Conservation (phyloP, 2,888 invertebrate genomes). For the Sinotaia quadrata region DNA sequence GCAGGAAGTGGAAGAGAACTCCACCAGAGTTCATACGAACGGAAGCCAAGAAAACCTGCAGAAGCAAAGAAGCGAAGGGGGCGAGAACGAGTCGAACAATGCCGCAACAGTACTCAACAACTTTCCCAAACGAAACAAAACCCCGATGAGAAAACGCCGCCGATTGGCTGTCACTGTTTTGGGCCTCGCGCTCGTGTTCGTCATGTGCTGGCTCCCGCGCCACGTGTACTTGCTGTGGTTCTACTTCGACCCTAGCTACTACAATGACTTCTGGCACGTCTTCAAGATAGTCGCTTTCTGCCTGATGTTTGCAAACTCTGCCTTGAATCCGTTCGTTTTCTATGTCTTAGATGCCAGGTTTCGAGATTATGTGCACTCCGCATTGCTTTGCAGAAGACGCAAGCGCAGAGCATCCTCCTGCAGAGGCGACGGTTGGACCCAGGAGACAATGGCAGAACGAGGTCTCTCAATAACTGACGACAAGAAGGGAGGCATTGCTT, state of each 20-base stretch:
- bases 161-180: conserved; percentile 47
- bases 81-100: conserved; percentile 16
- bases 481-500: conserved; percentile 6
- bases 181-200: conserved; percentile 52
- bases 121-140: conserved; percentile 4
- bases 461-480: conserved; percentile 6
- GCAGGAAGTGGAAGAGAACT: background rate
- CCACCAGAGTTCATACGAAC: background rate
- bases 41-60: conserved; percentile 14
- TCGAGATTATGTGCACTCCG: conserved; percentile 30
- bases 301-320: conserved; percentile 45
- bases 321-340: conserved; percentile 45
- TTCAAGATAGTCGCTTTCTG: conserved; percentile 51
- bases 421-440: background rate
- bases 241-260: conserved; percentile 48
- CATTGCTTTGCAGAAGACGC: conserved; percentile 3
- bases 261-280: conserved; percentile 58
- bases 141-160: conserved; percentile 22
- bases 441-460: background rate
- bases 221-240: conserved; percentile 59
- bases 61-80: background rate
- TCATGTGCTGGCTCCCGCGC: conserved; percentile 59
- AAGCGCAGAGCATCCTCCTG: background rate
- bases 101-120: background rate
- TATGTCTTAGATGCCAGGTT: conserved; percentile 41